Conservation (phyloP, 2,113 vertebrate species). For the Gobio gobio region DNA sequence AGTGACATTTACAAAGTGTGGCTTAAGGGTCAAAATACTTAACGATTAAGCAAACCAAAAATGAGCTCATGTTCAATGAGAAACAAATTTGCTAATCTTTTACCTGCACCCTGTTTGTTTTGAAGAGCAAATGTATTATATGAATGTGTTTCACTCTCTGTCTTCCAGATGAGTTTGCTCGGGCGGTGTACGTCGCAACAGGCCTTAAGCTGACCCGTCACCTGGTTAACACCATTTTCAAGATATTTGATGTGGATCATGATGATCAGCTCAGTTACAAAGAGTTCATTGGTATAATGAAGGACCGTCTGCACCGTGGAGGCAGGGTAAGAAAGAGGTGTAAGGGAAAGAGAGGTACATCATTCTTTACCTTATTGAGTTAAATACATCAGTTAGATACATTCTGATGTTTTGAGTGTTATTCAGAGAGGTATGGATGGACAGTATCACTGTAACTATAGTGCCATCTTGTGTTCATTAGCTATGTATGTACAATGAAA, state of each 20-base stretch:
- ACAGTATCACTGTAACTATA: background rate
- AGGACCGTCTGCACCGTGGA: slow-evolving; percentile 94
- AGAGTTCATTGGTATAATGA: slow-evolving; percentile 99
- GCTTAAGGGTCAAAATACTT: no score
- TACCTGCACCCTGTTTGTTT: background rate
- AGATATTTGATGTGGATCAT: slow-evolving; percentile 97
- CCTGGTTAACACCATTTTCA: slow-evolving; percentile 96
- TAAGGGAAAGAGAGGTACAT: background rate
- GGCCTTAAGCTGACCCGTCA: slow-evolving; percentile 94
- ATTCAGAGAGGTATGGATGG: background rate
- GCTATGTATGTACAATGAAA: background rate
- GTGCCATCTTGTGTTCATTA: slow-evolving; percentile 66
- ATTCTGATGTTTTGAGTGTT: background rate
- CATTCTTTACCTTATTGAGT: background rate
- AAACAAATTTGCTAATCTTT: background rate
- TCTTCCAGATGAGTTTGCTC: slow-evolving; percentile 92
- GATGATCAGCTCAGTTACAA: slow-evolving; percentile 97
- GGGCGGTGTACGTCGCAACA: slow-evolving; percentile 96
- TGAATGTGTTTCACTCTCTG: background rate
- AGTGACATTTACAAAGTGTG: no score
- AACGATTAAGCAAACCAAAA: background rate
- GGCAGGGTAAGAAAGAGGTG: slow-evolving; percentile 82
- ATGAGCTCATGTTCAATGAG: background rate
- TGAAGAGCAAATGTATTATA: background rate
- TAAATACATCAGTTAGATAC: background rate